Evolutionary conservation across 2,888 invertebrate species (phyloP).

Genomic region (Enchytraeus crypticus): DNA sequence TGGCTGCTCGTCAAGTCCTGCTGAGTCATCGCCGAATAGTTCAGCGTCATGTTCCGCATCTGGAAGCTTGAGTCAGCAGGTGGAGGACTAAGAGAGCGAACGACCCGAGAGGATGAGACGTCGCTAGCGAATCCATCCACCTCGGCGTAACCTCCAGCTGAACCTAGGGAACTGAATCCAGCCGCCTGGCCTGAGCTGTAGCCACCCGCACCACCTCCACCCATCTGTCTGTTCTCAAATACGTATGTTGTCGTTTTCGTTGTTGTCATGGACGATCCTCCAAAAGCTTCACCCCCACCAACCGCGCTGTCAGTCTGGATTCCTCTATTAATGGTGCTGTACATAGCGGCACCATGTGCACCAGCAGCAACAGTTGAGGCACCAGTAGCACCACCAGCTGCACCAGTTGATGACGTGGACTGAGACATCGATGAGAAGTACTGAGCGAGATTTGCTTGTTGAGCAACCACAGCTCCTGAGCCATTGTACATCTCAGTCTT

Average conservation of each 20-base stretch:
- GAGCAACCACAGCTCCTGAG: not conserved
- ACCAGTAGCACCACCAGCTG: not conserved
- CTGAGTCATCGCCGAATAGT: constrained; percentile 13
- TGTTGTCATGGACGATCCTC: not conserved
- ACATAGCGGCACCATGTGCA: not conserved
- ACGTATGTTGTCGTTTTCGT: constrained; percentile 2
- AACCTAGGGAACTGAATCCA: not conserved
- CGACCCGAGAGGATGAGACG: not conserved
- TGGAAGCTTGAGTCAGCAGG: constrained; percentile 11
- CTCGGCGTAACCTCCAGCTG: not conserved
- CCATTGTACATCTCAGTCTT: not conserved
- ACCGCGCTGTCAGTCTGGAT: constrained; percentile 8
- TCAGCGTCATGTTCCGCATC: constrained; percentile 19
- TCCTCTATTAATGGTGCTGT: constrained; percentile 3
- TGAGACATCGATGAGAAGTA: constrained; percentile 6
- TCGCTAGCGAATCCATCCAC: not conserved
- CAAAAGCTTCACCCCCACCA: not conserved
- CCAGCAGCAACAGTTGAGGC: not conserved
- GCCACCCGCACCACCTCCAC: not conserved
- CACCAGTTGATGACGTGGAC: not conserved
- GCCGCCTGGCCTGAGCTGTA: not conserved
- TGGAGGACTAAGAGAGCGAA: constrained; percentile 8
- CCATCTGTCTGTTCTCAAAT: not conserved
- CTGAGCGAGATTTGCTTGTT: constrained; percentile 5
- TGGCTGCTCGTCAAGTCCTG: constrained; percentile 3